A percentile compares a stretch with the other conserved stretches of the same genome.
These are phyloP conservation scores for human (Homo sapiens) DNA, from an alignment of 2,113 vertebrate genomes.

Conservation along the genomic window DNA sequence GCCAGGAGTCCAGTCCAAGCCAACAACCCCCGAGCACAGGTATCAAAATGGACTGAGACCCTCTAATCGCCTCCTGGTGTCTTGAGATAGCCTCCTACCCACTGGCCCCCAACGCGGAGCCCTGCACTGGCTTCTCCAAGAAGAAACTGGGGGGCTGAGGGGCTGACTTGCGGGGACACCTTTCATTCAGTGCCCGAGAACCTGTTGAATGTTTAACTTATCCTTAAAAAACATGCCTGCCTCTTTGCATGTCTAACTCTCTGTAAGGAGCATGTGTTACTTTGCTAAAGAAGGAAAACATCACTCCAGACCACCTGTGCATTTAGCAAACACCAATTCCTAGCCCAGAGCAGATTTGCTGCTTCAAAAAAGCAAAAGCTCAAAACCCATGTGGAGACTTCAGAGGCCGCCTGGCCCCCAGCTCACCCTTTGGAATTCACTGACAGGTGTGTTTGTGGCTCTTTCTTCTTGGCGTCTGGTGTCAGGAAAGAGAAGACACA, in stretches of 20 bases:
- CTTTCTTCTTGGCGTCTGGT: not conserved
- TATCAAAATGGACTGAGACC: too few species aligned
- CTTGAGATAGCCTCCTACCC: not conserved
- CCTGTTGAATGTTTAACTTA: not conserved
- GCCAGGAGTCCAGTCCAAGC: not conserved
- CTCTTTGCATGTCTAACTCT: not conserved
- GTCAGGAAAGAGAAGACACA: not conserved
- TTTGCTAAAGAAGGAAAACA: not conserved
- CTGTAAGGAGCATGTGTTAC: not conserved
- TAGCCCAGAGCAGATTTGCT: too few species aligned
- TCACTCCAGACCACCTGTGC: not conserved
- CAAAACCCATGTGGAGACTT: not conserved
- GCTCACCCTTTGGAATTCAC: not conserved
- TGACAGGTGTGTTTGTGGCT: not conserved
- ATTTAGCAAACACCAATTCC: too few species aligned
- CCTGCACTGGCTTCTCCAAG: not conserved
- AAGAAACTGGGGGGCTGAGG: not conserved
- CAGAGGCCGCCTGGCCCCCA: not conserved
- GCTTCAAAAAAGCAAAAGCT: too few species aligned
- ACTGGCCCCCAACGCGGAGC: rapidly evolving
- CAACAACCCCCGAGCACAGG: rapidly evolving
- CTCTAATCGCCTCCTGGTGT: not conserved
- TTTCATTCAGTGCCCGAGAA: not conserved
- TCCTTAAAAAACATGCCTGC: not conserved
- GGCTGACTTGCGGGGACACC: too few species aligned